These are phyloP conservation scores for Colius striatus DNA, from an alignment of 2,113 vertebrate species.

Conservation along the genomic window DNA sequence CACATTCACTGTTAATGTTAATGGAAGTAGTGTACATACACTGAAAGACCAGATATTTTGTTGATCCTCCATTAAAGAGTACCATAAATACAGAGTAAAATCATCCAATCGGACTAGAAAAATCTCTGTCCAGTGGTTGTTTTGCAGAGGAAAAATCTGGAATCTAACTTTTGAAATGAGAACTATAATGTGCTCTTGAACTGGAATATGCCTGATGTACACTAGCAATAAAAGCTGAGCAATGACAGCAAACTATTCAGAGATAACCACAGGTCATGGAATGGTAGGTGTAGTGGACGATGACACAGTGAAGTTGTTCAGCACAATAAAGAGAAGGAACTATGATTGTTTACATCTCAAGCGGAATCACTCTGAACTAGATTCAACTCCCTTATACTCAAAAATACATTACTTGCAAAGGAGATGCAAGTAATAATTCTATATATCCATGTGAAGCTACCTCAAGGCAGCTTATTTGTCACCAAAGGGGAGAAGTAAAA, in stretches of 20 bases:
- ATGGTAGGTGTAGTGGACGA: fast-evolving
- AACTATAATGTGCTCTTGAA: not conserved
- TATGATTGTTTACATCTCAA: not conserved
- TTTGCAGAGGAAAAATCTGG: not conserved
- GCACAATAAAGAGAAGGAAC: not conserved
- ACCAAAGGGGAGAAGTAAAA: not conserved
- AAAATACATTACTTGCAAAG: not conserved
- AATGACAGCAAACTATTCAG: not conserved
- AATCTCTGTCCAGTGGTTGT: not conserved
- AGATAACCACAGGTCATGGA: not conserved
- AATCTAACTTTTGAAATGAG: not conserved
- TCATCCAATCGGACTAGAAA: not conserved
- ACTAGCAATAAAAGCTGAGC: not conserved
- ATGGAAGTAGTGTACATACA: not conserved
- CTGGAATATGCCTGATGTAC: not conserved
- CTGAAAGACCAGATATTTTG: not conserved
- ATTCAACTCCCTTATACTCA: not conserved
- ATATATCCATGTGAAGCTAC: not conserved
- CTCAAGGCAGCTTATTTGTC: not conserved
- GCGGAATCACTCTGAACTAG: not conserved
- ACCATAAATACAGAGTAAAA: not conserved
- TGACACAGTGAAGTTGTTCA: not conserved
- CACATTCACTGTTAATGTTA: not conserved
- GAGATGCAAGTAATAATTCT: not conserved
- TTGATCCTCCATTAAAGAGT: not conserved